Evolutionary conservation across 2,113 vertebrate genomes (phyloP), one percentile per base, ranked within the genome.

Genomic region (Cavia aperea): DNA sequence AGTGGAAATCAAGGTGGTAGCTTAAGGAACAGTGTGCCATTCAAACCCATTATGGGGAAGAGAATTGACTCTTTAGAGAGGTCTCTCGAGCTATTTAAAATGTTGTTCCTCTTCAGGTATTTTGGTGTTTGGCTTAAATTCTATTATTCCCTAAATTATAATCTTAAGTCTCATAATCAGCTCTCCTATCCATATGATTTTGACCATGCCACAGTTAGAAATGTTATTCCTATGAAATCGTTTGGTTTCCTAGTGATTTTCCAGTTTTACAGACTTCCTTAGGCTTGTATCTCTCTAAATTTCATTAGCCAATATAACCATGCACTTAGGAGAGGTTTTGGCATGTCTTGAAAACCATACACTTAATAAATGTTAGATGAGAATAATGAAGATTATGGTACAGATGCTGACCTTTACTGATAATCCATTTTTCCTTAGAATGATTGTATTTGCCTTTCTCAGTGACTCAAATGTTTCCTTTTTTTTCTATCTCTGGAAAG

Each of bases 371-470:
- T 65, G 88, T 84, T 82, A 39, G 63, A 88, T 29, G n/a, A 81
- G 15, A 81, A 58, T 92, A 90, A 89, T 65, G 60, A 91, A 81
- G 90, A 81, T 24, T 43, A 7, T 39, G 2, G 26, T 94, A 62
- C 39, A n/a, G 83, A 91, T 46, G 60, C 39, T 96, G 91, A 90
- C 92, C 91, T 95, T 95, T 92, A 33, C 51, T 49, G 62, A 49
- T 85, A 83, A 93, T 93, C 92, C 85, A 15, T 95, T 96, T 94
- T 94, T 94, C 49, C 94, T 95, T 86, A 65, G 87, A 82, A 91
- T 91, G 43, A 91, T 82, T 94, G 14, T 70, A 68, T 95, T 95
- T 95, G 89, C 87, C n/a, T 77, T 12, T 60, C 56, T 96, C 60
- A 66, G 82, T 92, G 77, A 95, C 92, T 92, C 29, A 75, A 83